Evolutionary conservation across 2,888 invertebrate genomes (phyloP), one percentile per base, ranked within the genome.

Genomic region (Nymphalis c-album): DNA sequence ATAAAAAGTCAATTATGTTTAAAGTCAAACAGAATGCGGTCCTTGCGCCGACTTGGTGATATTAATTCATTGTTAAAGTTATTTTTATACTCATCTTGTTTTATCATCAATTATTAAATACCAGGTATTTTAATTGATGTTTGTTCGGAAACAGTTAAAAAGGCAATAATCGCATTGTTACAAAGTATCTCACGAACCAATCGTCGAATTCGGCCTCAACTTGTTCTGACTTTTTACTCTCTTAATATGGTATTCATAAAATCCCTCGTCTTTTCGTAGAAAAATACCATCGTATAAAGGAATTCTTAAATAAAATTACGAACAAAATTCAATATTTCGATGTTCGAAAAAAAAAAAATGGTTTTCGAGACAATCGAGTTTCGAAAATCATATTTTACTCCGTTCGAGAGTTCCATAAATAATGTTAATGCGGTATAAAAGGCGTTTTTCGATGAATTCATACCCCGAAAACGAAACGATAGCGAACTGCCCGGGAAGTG

Each of bases 401-500:
- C 55, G 67, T 51, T 67, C 58, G 51, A 48, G 63, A 59, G 60
- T 58, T 64, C 60, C 61, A 71, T 72, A 90, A 90, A 89, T 89
- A 90, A 90, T 88, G 86, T 87, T 86, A 88, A 90, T 88, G 82
- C 77, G 71, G 64, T 80, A 84, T 87, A 88, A 88, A 88, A 86
- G 86, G 85, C 83, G 85, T 86, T 89, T 87, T 88, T 88, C 86
- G 83, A 86, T 86, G 86, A 87, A 90, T 87, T 89, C 86, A 86
- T 88, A 80, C 81, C 81, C 84, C 82, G 84, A 88, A 90, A 88
- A 84, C 82, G 83, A 90, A 88, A 84, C 82, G 83, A 80, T 77
- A 77, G 79, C 83, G 82, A 85, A 85, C 84, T 76, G 80, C 77
- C 75, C 80, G 80, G 82, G 82, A 86, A 86, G 84, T 88, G 89